Conservation (phyloP, 2,113 vertebrate species). For the Prietella phreatophila region DNA sequence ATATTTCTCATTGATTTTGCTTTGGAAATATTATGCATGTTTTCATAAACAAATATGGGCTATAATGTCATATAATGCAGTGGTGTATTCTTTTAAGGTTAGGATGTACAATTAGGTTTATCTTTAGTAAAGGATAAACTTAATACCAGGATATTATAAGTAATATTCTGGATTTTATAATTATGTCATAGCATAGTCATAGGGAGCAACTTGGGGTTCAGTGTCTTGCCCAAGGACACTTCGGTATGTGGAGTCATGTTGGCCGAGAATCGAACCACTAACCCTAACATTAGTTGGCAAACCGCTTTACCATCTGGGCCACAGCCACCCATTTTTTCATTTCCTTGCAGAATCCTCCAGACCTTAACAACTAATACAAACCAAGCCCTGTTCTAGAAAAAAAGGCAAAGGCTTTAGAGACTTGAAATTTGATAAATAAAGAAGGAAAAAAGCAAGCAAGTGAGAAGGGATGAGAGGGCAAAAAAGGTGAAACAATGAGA, state of each 20-base stretch:
- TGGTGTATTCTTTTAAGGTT: background rate
- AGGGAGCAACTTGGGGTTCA: no score
- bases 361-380: background rate
- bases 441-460: conserved; percentile 9
- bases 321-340: background rate
- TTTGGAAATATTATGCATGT: background rate
- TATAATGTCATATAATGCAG: background rate
- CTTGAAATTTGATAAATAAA: background rate
- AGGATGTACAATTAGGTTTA: background rate
- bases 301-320: no score
- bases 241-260: no score
- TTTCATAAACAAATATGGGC: background rate
- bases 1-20: no score
- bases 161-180: background rate
- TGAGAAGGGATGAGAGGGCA: conserved; percentile 61
- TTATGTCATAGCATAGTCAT: no score
- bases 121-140: background rate
- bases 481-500: conserved; percentile 51
- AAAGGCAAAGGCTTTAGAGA: background rate
- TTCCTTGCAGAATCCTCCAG: background rate
- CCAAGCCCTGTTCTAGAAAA: background rate
- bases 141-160: background rate
- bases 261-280: no score
- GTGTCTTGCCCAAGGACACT: no score
- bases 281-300: no score